Evolutionary conservation across 2,797 vertebrate species (phyloP), one percentile per base, ranked within the genome.

Genomic region (Malacoctenus gilli): DNA sequence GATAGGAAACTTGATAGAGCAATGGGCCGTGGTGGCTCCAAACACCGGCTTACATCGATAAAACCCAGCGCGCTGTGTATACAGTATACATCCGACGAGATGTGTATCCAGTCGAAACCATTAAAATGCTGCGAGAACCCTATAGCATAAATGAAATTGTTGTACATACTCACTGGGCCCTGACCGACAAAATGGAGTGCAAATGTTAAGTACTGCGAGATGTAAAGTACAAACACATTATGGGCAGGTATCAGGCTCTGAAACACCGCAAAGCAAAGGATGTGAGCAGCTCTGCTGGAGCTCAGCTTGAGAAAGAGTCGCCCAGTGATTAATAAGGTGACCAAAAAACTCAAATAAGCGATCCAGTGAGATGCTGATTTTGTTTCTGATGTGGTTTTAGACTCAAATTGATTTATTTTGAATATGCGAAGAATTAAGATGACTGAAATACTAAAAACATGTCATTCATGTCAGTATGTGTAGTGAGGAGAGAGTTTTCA

Each of bases 111-210:
- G 77, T 87, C 75, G 87, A 90, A 86, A 84, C 87, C 83, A 82
- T 89, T 90, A 82, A 89, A 91, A 91, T 85, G 87, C 85, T 85
- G 82, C 81, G 80, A 83, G 77, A 84, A 87, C 80, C 89, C 87
- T 89, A 89, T 88, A 91, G 90, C 91, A 87, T 81, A 89, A 86
- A 90, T 85, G 82, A 90, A 91, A 91, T 90, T 92, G 92, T 91
- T 91, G 88, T 89, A 90, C 87, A 86, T 85, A 91, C 73, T 89
- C 90, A 90, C 84, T 90, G 85, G 89, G 85, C 90, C 92, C 80
- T 91, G 91, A 93, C 91, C 90, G 86, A 92, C 90, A 92, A 90
- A 92, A 93, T 93, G 86, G 89, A 92, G 90, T 88, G 90, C 90
- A 92, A 92, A 93, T 92, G 91, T 93, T 92, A 92, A 93, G 90